Evolutionary conservation across 37 sponge, comb jelly and placozoan species (phyloP).

Genomic region (Mnemiopsis leidyi): DNA sequence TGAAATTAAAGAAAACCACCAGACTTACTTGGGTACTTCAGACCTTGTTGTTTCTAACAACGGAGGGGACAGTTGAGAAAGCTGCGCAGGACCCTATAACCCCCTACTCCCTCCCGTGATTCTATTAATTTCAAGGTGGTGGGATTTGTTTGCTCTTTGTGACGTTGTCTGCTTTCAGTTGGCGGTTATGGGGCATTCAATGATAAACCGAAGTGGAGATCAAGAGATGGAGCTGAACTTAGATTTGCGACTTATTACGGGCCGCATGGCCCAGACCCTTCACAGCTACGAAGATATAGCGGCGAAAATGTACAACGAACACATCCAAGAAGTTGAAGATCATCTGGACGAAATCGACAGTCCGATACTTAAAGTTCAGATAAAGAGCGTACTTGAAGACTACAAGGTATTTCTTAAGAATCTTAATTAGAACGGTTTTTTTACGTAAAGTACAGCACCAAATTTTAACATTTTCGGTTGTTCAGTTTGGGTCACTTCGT

Average conservation of each 20-base stretch:
- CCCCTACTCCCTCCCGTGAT: no score
- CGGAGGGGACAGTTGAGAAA: no score
- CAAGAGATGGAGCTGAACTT: conserved; percentile 32
- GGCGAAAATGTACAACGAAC: not conserved
- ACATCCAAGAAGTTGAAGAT: conserved; percentile 13
- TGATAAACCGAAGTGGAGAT: conserved; percentile 30
- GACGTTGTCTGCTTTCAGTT: conserved; percentile 64
- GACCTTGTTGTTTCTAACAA: no score
- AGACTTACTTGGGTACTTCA: no score
- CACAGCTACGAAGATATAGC: conserved; percentile 1
- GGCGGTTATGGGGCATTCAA: conserved; percentile 62
- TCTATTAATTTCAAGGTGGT: no score
- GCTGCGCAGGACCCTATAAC: no score
- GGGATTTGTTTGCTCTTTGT: no score
- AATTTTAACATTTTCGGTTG: no score
- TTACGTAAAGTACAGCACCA: no score
- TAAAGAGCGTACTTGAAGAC: not conserved
- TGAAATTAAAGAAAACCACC: no score
- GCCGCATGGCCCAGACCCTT: conserved; percentile 61
- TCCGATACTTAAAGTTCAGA: conserved; percentile 60
- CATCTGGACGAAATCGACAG: conserved; percentile 55
- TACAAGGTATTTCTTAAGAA: conserved; percentile 10
- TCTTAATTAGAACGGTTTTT: no score
- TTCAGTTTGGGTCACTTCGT: no score
- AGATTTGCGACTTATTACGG: conserved; percentile 51